A percentile compares a stretch with the other conserved stretches of the same genome.
Conservation (phyloP, 2,797 vertebrate species). For the Paratrypauchen microcephalus region DNA sequence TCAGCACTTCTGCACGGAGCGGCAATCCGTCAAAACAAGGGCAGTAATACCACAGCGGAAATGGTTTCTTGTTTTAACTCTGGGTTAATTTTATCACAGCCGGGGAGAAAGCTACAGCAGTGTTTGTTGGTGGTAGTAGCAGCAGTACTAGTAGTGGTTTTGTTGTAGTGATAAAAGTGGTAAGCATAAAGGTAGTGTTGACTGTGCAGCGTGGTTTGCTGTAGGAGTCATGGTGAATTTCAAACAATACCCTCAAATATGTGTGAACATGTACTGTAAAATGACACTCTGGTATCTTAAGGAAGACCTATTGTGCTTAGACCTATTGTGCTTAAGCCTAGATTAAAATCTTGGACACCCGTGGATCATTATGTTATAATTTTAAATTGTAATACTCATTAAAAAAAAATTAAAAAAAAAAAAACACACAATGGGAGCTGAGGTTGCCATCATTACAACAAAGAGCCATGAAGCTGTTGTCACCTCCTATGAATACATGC, state of each 20-base stretch:
- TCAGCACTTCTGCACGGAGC: slow-evolving; percentile 46
- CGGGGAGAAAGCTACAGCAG: slow-evolving; percentile 3
- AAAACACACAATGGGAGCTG: too few relatives aligned
- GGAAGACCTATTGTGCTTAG: too few relatives aligned
- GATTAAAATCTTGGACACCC: too few relatives aligned
- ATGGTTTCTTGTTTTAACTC: slow-evolving; percentile 32
- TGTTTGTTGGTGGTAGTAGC: not conserved
- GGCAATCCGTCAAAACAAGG: slow-evolving; percentile 29
- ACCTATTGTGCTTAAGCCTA: too few relatives aligned
- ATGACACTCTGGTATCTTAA: too few relatives aligned
- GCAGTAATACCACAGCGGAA: slow-evolving; percentile 16
- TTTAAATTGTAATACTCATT: too few relatives aligned
- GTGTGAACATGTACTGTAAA: too few relatives aligned
- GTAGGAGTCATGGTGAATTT: not conserved
- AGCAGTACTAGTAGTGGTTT: not conserved
- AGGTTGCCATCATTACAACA: too few relatives aligned
- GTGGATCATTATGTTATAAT: too few relatives aligned
- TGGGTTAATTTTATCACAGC: slow-evolving; percentile 47
- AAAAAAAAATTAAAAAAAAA: too few relatives aligned
- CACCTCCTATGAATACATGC: too few relatives aligned
- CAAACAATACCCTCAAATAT: not conserved
- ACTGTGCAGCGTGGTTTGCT: not conserved
- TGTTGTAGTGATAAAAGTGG: not conserved
- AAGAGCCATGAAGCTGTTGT: too few relatives aligned
- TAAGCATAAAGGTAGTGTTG: not conserved